Percentiles rank a stretch among this genome's conserved stretches.
Conservation (phyloP, 1,140 invertebrate genomes). For the Heterodera carotae region DNA sequence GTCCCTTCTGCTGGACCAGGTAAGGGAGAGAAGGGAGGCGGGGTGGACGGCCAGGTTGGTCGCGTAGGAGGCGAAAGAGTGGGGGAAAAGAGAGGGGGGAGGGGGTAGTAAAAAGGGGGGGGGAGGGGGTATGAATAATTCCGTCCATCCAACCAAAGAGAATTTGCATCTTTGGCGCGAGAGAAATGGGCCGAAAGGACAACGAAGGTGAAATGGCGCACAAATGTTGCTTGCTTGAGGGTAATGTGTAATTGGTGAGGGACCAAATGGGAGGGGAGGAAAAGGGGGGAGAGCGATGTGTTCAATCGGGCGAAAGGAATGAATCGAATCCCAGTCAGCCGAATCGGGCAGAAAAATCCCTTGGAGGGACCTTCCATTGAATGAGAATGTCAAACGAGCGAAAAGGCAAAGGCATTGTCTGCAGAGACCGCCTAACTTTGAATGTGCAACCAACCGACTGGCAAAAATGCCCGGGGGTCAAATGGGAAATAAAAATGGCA, state of each 20-base stretch:
- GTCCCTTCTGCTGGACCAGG: not conserved
- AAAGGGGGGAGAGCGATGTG: not conserved
- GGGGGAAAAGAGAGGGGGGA: not conserved
- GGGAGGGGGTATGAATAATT: constrained; percentile 2
- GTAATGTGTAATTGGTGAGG: not conserved
- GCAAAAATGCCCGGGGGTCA: too few relatives aligned
- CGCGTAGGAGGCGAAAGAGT: too few relatives aligned
- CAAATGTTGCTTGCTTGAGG: not conserved
- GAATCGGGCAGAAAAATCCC: not conserved
- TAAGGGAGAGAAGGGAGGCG: not conserved
- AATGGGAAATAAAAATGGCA: too few relatives aligned
- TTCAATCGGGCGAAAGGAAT: constrained; percentile 13
- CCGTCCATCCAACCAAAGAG: constrained; percentile 3
- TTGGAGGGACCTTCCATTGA: not conserved
- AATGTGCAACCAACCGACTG: too few relatives aligned
- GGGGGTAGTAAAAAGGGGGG: not conserved
- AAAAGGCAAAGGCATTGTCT: not conserved
- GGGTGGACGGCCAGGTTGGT: too few relatives aligned
- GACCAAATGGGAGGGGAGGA: constrained; percentile 1
- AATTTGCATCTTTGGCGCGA: constrained; percentile 18
- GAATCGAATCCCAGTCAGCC: constrained; percentile 7
- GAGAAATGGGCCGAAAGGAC: constrained; percentile 12
- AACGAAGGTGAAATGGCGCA: not conserved
- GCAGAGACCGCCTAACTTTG: not conserved
- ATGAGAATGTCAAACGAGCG: not conserved